Evolutionary conservation across 1,140 invertebrate genomes (phyloP), one percentile per base, ranked within the genome.

Genomic region (Drosophila leontia): DNA sequence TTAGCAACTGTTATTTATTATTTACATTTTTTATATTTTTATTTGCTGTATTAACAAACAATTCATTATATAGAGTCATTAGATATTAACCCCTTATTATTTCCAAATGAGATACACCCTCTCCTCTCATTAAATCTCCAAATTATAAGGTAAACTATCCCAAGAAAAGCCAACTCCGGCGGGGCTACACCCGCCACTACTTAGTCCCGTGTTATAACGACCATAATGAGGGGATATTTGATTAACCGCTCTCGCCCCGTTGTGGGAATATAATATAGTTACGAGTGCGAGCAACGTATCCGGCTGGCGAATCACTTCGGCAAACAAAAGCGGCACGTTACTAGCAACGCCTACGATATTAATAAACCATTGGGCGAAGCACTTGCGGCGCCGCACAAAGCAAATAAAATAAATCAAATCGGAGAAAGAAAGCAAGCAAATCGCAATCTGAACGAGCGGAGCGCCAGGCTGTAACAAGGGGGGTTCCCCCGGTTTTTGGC

Each of bases 361-460:
- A 90, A 91, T 85, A 91, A 80, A 78, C 78, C 84, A 75, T 82
- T 81, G 77, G 67, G 71, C 63, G 68, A 74, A 91, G 74, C 79
- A 91, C 78, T 91, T 91, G 88, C 90, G 84, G 90, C 91, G 90
- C 85, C 85, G 91, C 79, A 90, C 75, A 91, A 90, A 90, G 75
- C 90, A 91, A 91, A 91, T 91, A 91, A 91, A 91, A 91, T 91
- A 91, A 91, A 91, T 91, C 90, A 91, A 91, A 91, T 91, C 80
- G 78, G 45, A 42, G 57, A 61, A 61, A 72, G 75, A 84, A 84
- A 80, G 75, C 80, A 74, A 90, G 81, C 81, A 88, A 88, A 90
- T 84, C 85, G 77, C 84, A 84, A 71, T 90, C 74, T 61, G 74
- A 82, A 85, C 71, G 58, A 82, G 81, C 64, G 82, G 58, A 82